Conservation (phyloP, 92 coral and sea anemone species). For the Phymanthus crucifer region DNA sequence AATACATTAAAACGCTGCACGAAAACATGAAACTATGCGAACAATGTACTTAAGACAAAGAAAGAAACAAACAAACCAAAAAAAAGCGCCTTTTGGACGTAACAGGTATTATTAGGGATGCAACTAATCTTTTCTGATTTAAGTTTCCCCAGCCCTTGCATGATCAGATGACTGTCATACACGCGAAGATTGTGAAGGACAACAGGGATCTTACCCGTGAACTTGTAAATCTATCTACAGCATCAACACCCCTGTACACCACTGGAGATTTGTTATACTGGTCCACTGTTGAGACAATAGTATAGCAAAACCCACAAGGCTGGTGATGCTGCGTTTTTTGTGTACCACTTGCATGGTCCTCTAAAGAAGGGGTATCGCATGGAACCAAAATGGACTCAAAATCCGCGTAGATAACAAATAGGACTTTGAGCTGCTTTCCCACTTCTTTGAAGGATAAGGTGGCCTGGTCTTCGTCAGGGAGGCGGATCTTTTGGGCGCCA, state of each 20-base stretch:
- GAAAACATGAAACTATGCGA: too few relatives aligned
- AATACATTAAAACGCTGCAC: too few relatives aligned
- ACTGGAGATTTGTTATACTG: not conserved
- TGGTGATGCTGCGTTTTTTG: not conserved
- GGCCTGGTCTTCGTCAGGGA: not conserved
- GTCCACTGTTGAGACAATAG: too few relatives aligned
- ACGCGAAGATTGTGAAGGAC: not conserved
- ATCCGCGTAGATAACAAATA: not conserved
- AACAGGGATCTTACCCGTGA: not conserved
- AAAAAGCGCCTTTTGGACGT: too few relatives aligned
- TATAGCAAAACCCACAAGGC: too few relatives aligned
- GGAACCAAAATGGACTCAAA: not conserved
- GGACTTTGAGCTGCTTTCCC: not conserved
- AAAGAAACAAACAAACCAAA: too few relatives aligned
- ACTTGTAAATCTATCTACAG: not conserved
- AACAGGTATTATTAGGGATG: not conserved
- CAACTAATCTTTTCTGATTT: not conserved
- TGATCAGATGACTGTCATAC: not conserved
- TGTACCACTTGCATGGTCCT: not conserved
- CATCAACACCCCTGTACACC: not conserved
- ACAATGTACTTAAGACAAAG: too few relatives aligned
- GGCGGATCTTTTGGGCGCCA: not conserved
- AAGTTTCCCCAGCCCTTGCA: not conserved
- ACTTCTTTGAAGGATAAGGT: too few relatives aligned
- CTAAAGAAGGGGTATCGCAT: not conserved